Evolutionary conservation across 1,140 invertebrate species (phyloP).

Genomic region (Akabosia matsudoensis): DNA sequence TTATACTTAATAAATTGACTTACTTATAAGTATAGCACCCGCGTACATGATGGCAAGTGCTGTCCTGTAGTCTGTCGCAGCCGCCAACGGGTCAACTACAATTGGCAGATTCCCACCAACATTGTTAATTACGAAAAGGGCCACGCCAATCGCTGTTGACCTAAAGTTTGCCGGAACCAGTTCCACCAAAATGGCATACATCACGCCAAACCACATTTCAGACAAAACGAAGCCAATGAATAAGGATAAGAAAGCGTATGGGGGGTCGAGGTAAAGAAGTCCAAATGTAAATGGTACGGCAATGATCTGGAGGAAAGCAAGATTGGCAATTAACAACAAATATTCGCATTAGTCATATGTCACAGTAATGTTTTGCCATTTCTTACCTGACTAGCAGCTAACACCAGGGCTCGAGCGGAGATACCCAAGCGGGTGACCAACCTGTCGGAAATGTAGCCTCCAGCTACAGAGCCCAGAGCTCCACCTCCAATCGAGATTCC

Average conservation of each 20-base stretch:
- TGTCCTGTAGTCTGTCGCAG: slow-evolving; percentile 73
- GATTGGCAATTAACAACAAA: background rate
- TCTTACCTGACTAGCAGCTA: slow-evolving; percentile 68
- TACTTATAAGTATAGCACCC: slow-evolving; percentile 77
- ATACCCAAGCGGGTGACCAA: slow-evolving; percentile 83
- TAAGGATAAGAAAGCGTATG: slow-evolving; percentile 79
- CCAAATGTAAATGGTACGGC: slow-evolving; percentile 85
- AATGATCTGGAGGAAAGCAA: slow-evolving; percentile 60
- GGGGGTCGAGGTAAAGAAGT: slow-evolving; percentile 75
- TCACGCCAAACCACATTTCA: slow-evolving; percentile 90
- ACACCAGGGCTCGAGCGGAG: slow-evolving; percentile 73
- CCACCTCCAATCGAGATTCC: slow-evolving; percentile 81
- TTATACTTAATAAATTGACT: slow-evolving; percentile 51
- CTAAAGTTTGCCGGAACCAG: slow-evolving; percentile 74
- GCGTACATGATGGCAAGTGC: slow-evolving; percentile 82
- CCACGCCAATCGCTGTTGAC: slow-evolving; percentile 78
- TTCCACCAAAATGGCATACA: slow-evolving; percentile 83
- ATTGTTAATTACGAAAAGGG: slow-evolving; percentile 88
- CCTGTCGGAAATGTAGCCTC: slow-evolving; percentile 83
- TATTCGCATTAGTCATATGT: no score
- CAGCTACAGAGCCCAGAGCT: slow-evolving; percentile 75
- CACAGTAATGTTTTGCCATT: background rate
- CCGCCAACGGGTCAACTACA: slow-evolving; percentile 76
- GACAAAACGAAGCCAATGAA: slow-evolving; percentile 84
- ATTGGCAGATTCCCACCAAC: slow-evolving; percentile 88